Evolutionary conservation across 2,113 vertebrate species (phyloP), one percentile per base, ranked within the genome.

Genomic region (Eurystomus gularis): DNA sequence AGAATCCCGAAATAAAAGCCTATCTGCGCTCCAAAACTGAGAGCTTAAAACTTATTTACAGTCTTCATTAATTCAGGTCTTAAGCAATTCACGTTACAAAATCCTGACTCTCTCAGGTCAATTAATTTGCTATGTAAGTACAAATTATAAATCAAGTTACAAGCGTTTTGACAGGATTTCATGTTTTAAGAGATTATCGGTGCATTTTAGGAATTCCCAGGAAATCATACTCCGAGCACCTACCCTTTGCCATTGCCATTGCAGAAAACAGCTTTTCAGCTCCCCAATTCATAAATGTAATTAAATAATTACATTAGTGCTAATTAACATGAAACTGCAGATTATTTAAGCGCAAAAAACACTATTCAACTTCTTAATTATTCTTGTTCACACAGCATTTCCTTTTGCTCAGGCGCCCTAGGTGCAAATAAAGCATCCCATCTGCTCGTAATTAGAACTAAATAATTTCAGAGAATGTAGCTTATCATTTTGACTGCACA

Each of bases 331-430:
- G 98, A 98, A 98, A 98, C 98, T 98, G 98, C 98, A 98, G 98
- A 99, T 99, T 99, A 99, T 99, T 99, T 99, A 99, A 99, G 98
- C 98, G 89, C 98, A 98, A 98, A 99, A 99, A 99, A 99, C 99
- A 99, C 99, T 99, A 99, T 99, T 99, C 99, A 99, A 99, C 99
- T 99, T 99, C 99, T 99, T 99, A 99, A 99, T 99, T 99, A 99
- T 99, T 99, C 98, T 98, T 99, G 98, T 98, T 99, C 99, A 99
- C 99, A 99, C 99, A 99, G 99, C 99, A 99, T 99, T 99, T 99
- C 99, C 98, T 99, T 99, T 99, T 98, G 98, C 99, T 99, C 98
- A 99, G 99, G 98, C 98, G 99, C 99, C 99, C 99, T 99, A 99
- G 99, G 99, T 99, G 99, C 99, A 99, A 99, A 99, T 99, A 99